Base-by-base conservation (phyloP, 2,113 vertebrate genomes). In the Labrus mixtus region DNA sequence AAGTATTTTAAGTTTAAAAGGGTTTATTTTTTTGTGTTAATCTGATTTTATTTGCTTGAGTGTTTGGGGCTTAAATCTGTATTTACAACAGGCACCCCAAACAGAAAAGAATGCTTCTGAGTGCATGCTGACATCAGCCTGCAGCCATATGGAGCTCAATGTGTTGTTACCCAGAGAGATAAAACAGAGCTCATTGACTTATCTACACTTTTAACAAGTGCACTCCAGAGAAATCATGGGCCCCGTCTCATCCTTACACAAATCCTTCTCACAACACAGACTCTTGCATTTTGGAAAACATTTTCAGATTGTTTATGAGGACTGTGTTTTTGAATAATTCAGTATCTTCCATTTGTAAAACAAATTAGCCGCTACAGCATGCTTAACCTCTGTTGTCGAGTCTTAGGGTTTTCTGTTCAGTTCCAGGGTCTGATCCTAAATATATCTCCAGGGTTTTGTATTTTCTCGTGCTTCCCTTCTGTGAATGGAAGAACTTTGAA, bases 181-280 rank as follows among this genome's bases (percentile, higher is more conserved):
- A 68, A 77, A 74, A 63, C 29, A 55, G 56, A 51, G 37, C 65
- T 82, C 51, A 65, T 17, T 76, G 74, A 81, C 68, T 82, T 73
- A 80, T 78, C 67, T 45, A 22, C 53, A 71, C 55, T 76, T 81
- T 73, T 73, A 75, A 81, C 72, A 85, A 82, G 68, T 68, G 58
- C 73, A 66, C 76, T 86, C 37, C 67, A 79, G 68, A 79, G 76
- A 76, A 59, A 78, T 81, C 12, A 60, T 48, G 17, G 39, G 68
- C 10, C 64, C 56, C 33, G 53, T 74, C 79, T 87, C 61, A 79
- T 81, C 58, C 54, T 13, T 17, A 56, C 51, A 62, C 54, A 83
- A 62, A 79, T 66, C 73, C 76, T 45, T 60, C 0, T 76, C 56
- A 17, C 56, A 39, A 33, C 54, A 22, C 10, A n/a, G n/a, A 64